A percentile compares a stretch with the other conserved stretches of the same genome.
phyloP scores from a whole-genome alignment of 2,888 invertebrate species.

The Drosophila ustulata region DNA sequence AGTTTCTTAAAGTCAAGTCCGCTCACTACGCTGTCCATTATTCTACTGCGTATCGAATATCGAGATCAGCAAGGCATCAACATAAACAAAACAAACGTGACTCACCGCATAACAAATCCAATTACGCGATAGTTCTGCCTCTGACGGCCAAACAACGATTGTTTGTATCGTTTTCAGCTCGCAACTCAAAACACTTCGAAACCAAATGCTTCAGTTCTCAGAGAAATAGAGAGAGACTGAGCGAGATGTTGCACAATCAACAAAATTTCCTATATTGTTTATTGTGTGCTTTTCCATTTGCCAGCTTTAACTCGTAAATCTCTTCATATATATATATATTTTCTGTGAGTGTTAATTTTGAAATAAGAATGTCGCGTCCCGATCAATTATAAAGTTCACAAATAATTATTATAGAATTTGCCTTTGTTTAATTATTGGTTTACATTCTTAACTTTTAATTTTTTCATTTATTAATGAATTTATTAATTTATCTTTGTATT shows the following conservation, averaged over 20 bases:
- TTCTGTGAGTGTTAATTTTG: too few relatives aligned
- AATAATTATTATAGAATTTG: too few relatives aligned
- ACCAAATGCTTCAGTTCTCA: background rate
- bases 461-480: too few relatives aligned
- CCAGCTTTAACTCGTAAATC: background rate
- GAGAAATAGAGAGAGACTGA: background rate
- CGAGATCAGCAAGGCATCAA: background rate
- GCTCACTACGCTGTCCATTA: constrained; percentile 21
- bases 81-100: background rate
- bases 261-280: background rate
- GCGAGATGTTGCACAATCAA: background rate
- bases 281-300: background rate
- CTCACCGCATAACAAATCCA: background rate
- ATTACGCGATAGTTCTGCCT: background rate
- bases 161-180: background rate
- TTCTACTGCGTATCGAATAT: constrained; percentile 11
- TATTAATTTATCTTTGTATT: too few relatives aligned
- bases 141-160: constrained; percentile 11
- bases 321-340: too few relatives aligned
- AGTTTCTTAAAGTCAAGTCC: constrained; percentile 36
- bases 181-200: background rate
- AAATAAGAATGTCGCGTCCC: too few relatives aligned
- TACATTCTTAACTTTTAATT: too few relatives aligned
- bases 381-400: too few relatives aligned
- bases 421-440: too few relatives aligned